phyloP scores from a whole-genome alignment of 2,797 vertebrate genomes.

The Esox masquinongy region DNA sequence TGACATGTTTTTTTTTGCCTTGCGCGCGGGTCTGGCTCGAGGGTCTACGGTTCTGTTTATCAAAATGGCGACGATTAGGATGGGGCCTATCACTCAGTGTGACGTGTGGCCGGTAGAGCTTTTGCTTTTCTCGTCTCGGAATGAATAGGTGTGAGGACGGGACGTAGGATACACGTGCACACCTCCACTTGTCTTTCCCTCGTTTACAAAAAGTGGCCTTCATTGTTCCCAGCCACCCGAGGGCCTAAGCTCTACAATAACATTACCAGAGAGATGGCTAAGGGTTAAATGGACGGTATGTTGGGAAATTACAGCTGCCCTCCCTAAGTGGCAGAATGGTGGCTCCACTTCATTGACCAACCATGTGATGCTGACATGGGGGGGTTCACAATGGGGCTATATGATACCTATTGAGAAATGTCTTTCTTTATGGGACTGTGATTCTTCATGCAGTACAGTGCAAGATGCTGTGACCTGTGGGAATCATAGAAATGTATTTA shows the following conservation, averaged over 20 bases:
- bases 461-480: no score
- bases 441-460: no score
- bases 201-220: background rate
- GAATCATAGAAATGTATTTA: no score
- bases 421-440: background rate
- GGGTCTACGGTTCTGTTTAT: slow-evolving; percentile 18
- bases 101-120: slow-evolving; percentile 33
- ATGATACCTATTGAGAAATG: background rate
- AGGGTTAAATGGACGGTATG: background rate
- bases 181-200: background rate
- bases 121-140: slow-evolving; percentile 9
- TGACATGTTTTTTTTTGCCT: no score
- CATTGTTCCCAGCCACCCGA: background rate
- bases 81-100: slow-evolving; percentile 40
- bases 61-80: slow-evolving; percentile 66
- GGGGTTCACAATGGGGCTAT: background rate
- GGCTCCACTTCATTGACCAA: background rate
- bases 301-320: background rate
- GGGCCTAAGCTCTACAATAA: background rate
- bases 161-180: slow-evolving; percentile 4
- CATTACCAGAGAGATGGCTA: background rate
- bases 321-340: background rate
- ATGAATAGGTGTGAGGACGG: background rate
- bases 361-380: background rate
- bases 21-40: no score